Evolutionary conservation across 2,888 invertebrate species (phyloP), one percentile per base, ranked within the genome.

Genomic region (Drosophila imparisetae): DNA sequence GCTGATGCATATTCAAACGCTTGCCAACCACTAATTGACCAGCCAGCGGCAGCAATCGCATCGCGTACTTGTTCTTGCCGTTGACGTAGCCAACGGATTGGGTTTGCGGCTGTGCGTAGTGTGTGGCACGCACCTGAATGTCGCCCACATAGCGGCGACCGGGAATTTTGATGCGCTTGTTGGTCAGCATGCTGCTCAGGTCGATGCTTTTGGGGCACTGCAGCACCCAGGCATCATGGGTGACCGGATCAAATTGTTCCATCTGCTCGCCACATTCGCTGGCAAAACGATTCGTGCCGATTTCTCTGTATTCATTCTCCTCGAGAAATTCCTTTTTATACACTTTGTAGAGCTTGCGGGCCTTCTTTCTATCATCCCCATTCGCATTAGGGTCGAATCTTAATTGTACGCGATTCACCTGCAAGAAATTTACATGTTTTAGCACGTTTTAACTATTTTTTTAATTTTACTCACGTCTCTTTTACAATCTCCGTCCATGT

Each of bases 221-320:
- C 32, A 84, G 8, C 11, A 84, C 7, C 87, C 86, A 89, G 8
- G 68, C 89, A 2, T 84, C 84, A 15, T 86, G 75, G 0, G 57
- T 50, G 0, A 65, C 68, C 1, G 30, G 24, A 49, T 89, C 72
- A 24, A 81, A 89, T 0, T 65, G 2, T 1, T 69, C 48, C 1
- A 89, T 8, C 7, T 30, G 54, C 2, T 42, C 32, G 7, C 62
- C 52, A 24, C 69, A 64, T 10, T 83, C 72, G 4, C 15, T 59
- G 1, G 30, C 32, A 1, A 60, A 27, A 1, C 3, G 1, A 5
- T 34, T 48, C 6, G 66, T 7, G 4, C 38, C 7, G 13, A 75
- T 7, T 13, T 75, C 62, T 1, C 7, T 21, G 8, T 48, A 68
- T 0, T 73, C 49, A n/a, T 73, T 65, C 2, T 70, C 72, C 27